Percentiles rank a stretch among this genome's conserved stretches.
phyloP scores from a whole-genome alignment of 2,888 invertebrate genomes.

The Heliconius aoede region DNA sequence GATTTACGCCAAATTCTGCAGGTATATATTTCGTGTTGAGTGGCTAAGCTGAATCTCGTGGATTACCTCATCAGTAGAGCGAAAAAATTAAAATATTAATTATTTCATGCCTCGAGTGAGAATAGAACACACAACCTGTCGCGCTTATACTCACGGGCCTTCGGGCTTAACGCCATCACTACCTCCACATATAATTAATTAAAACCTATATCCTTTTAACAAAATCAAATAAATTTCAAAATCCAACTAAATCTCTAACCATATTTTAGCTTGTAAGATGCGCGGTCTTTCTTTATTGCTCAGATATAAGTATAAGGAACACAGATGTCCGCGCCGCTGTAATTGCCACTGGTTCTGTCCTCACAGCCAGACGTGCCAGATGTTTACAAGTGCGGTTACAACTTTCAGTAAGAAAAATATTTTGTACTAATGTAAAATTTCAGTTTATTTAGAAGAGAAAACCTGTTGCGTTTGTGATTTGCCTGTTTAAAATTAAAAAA shows the following conservation, averaged over 20 bases:
- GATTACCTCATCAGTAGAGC: too few relatives aligned
- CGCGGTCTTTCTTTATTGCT: slow-evolving; percentile 69
- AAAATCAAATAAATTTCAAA: slow-evolving; percentile 28
- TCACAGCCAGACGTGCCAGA: slow-evolving; percentile 69
- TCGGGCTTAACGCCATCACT: too few relatives aligned
- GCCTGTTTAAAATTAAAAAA: neutral
- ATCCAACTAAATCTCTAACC: neutral
- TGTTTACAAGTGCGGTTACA: slow-evolving; percentile 69
- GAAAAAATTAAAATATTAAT: too few relatives aligned
- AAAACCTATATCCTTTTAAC: neutral
- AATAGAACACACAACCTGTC: too few relatives aligned
- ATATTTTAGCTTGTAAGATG: slow-evolving; percentile 46
- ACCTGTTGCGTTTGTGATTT: slow-evolving; percentile 14
- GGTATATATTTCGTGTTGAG: too few relatives aligned
- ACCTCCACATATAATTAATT: neutral
- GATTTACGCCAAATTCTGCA: neutral
- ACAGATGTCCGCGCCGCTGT: slow-evolving; percentile 71
- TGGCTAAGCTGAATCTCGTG: too few relatives aligned
- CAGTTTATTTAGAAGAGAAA: slow-evolving; percentile 18
- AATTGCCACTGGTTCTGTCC: slow-evolving; percentile 73
- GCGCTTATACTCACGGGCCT: too few relatives aligned
- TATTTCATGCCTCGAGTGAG: too few relatives aligned
- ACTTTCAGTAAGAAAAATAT: slow-evolving; percentile 43
- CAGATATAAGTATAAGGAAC: slow-evolving; percentile 69
- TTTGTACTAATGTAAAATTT: slow-evolving; percentile 47